These are phyloP conservation scores for Dolichopus griseipennis DNA, from an alignment of 2,888 invertebrate genomes.

Conservation along the genomic window DNA sequence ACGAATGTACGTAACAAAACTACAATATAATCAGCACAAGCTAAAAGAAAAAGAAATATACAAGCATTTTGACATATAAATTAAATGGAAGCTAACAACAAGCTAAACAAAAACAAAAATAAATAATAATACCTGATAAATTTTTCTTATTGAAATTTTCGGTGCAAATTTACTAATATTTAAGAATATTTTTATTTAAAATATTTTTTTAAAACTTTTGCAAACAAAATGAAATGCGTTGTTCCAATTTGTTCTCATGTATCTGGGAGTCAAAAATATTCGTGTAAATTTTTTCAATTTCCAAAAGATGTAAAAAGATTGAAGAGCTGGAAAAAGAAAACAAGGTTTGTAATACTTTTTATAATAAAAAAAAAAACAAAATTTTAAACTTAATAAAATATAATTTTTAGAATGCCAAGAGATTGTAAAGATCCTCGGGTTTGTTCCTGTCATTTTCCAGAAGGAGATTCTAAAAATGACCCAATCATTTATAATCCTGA, in stretches of 20 bases:
- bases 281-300: slow-evolving; percentile 2
- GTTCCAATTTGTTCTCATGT: slow-evolving; percentile 6
- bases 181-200: background rate
- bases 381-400: background rate
- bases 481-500: slow-evolving; percentile 1
- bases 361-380: background rate
- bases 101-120: background rate
- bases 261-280: background rate
- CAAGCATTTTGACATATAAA: background rate
- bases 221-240: background rate
- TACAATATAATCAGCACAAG: too few relatives aligned
- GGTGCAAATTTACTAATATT: background rate
- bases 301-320: background rate
- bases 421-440: background rate
- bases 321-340: background rate
- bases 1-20: background rate
- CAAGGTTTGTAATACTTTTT: background rate
- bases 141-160: background rate
- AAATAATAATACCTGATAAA: background rate
- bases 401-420: background rate
- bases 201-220: background rate
- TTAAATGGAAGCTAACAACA: background rate
- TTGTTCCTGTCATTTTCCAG: background rate
- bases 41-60: background rate
- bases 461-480: background rate